Percentiles rank a stretch among this genome's conserved stretches.
Conservation (phyloP, 2,797 vertebrate species). For the Myotis vivesi region DNA sequence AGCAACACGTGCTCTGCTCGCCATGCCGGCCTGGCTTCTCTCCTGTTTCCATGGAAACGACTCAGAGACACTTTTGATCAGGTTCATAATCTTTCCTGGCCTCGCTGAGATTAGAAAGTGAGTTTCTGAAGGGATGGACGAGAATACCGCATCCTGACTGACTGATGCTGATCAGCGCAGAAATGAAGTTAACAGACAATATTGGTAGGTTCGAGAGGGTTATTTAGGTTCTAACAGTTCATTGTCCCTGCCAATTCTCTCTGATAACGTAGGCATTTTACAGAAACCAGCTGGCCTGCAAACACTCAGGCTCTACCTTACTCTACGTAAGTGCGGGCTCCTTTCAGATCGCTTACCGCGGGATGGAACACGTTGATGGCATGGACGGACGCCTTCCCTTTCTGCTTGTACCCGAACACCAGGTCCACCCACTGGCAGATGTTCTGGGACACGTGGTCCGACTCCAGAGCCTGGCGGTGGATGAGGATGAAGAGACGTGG, state of each 20-base stretch:
- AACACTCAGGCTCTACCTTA: not conserved
- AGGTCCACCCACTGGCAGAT: slow-evolving; percentile 99
- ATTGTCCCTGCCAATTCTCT: slow-evolving; percentile 32
- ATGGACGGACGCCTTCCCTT: slow-evolving; percentile 97
- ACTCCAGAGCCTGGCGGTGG: slow-evolving; percentile 97
- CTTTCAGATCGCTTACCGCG: slow-evolving; percentile 88
- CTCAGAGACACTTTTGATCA: slow-evolving; percentile 6
- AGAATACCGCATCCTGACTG: not conserved
- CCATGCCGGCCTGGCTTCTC: not conserved
- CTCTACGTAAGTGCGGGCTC: not conserved
- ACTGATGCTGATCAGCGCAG: not conserved
- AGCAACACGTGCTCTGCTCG: not conserved
- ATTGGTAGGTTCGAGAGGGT: not conserved
- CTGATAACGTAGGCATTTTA: not conserved
- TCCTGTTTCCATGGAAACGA: not conserved
- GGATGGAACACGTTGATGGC: slow-evolving; percentile 99
- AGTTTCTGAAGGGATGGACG: not conserved
- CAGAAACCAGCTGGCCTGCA: slow-evolving; percentile 19
- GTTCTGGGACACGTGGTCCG: slow-evolving; percentile 96
- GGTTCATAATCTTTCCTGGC: not conserved
- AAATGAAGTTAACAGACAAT: not conserved
- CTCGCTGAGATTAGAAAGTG: not conserved
- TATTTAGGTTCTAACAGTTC: not conserved
- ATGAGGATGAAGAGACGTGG: slow-evolving; percentile 97
- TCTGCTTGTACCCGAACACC: slow-evolving; percentile 99